A percentile compares a stretch with the other conserved stretches of the same genome.
These are phyloP conservation scores for Illadopsis cleaveri DNA, from an alignment of 2,113 vertebrate species.

Conservation along the genomic window DNA sequence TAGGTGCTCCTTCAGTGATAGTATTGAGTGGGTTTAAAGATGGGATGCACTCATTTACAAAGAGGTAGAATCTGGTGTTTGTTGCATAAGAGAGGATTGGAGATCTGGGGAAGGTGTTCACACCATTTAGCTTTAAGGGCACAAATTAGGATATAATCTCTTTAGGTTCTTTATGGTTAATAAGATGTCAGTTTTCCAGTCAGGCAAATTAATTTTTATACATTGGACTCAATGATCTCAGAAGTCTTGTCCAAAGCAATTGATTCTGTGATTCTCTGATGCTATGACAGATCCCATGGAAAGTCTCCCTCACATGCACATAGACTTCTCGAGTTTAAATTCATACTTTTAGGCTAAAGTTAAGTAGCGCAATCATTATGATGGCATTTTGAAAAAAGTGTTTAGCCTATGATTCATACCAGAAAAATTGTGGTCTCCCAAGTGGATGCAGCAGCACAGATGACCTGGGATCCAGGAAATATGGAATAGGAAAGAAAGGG, in stretches of 20 bases:
- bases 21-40: not conserved
- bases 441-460: not conserved
- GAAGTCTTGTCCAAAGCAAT: not conserved
- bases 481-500: not conserved
- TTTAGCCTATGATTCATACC: not conserved
- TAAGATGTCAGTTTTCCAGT: not conserved
- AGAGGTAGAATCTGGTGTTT: not conserved
- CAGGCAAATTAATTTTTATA: not conserved
- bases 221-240: rapidly evolving
- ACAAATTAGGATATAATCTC: not conserved
- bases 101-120: not conserved
- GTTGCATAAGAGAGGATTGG: not conserved
- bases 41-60: not conserved
- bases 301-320: not conserved
- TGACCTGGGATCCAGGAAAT: not conserved
- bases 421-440: not conserved
- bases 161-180: not conserved
- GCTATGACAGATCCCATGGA: rapidly evolving
- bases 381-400: not conserved
- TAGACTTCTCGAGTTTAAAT: not conserved
- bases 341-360: not conserved
- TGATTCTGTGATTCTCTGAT: not conserved
- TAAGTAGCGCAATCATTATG: not conserved
- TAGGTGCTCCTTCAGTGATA: not conserved
- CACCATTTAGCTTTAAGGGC: not conserved